phyloP scores from a whole-genome alignment of 2,888 invertebrate species.

The Chesias legatella region DNA sequence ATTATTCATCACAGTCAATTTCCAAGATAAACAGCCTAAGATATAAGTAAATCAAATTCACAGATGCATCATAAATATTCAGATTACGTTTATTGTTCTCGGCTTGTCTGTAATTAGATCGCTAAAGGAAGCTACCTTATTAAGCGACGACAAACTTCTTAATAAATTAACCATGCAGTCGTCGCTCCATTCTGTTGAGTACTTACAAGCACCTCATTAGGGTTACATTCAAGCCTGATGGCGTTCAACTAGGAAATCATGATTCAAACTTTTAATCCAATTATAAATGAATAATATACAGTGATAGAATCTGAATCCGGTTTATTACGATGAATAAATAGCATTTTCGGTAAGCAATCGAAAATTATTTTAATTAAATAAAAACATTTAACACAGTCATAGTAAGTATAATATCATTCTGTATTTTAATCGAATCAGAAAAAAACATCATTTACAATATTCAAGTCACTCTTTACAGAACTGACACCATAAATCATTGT shows the following conservation, averaged over 20 bases:
- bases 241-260: constrained; percentile 25
- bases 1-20: constrained; percentile 79
- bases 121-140: constrained; percentile 67
- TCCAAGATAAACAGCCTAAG: constrained; percentile 65
- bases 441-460: too few species aligned
- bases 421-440: too few species aligned
- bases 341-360: too few species aligned
- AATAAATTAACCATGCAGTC: constrained; percentile 58
- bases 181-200: constrained; percentile 41
- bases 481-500: too few species aligned
- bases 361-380: too few species aligned
- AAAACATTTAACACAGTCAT: too few species aligned
- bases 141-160: constrained; percentile 66
- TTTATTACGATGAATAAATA: too few species aligned
- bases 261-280: constrained; percentile 23
- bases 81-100: constrained; percentile 75
- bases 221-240: constrained; percentile 33
- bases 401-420: too few species aligned
- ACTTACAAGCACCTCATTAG: constrained; percentile 55
- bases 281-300: too few species aligned
- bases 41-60: constrained; percentile 64
- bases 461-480: too few species aligned
- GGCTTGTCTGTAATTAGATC: constrained; percentile 77
- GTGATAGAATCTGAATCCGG: too few species aligned
- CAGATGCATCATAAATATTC: constrained; percentile 75